Percentiles rank a stretch among this genome's conserved stretches.
phyloP scores from a whole-genome alignment of 2,113 vertebrate species.

The Azemiops feae region DNA sequence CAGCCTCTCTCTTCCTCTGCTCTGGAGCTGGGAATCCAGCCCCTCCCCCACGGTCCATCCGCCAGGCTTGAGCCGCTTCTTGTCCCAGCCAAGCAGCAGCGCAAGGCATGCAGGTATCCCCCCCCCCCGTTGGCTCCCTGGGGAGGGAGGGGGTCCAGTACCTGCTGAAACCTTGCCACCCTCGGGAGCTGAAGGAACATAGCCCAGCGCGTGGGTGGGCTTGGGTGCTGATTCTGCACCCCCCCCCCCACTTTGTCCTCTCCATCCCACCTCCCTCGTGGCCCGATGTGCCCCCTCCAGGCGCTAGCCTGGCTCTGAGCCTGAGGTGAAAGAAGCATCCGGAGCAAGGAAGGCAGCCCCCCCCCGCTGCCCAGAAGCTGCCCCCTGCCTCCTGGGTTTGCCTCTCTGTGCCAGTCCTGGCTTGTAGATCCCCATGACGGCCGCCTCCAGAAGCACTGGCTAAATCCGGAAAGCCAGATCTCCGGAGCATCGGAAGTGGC shows the following conservation, averaged over 20 bases:
- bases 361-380: too few relatives aligned
- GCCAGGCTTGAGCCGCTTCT: too few relatives aligned
- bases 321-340: too few relatives aligned
- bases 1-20: neutral
- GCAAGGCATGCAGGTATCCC: neutral
- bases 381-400: too few relatives aligned
- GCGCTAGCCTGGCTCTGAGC: too few relatives aligned
- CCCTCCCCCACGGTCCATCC: neutral
- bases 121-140: too few relatives aligned
- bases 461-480: neutral
- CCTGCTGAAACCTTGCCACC: neutral
- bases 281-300: too few relatives aligned
- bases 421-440: neutral
- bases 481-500: too few relatives aligned
- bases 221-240: neutral
- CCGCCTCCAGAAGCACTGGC: neutral
- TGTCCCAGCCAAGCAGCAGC: too few relatives aligned
- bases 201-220: neutral
- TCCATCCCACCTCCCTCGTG: too few relatives aligned
- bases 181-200: neutral
- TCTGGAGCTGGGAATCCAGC: neutral
- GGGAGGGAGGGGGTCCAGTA: too few relatives aligned
- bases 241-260: neutral
- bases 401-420: neutral
- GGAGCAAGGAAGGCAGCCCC: too few relatives aligned